phyloP scores from a whole-genome alignment of 2,797 vertebrate species.

The Gymnodraco acuticeps region DNA sequence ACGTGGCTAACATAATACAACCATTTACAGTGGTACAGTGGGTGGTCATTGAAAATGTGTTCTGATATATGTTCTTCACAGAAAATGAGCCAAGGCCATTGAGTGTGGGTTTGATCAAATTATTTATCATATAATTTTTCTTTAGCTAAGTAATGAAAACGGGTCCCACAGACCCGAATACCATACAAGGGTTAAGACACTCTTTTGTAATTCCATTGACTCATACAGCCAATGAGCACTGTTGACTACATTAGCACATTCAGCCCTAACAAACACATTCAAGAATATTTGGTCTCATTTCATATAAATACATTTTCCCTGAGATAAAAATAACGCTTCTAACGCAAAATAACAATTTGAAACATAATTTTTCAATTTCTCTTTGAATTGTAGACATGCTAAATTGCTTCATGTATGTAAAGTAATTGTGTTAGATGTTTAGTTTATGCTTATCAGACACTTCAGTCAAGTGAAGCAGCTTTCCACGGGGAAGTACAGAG shows the following conservation, averaged over 20 bases:
- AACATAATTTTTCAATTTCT: too few species aligned
- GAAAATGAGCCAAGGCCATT: too few species aligned
- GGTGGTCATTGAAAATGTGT: too few species aligned
- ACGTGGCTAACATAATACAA: neutral
- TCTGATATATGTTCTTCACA: too few species aligned
- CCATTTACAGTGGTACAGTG: neutral
- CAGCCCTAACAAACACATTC: neutral
- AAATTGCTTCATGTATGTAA: neutral
- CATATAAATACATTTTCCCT: neutral
- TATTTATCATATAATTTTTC: too few species aligned
- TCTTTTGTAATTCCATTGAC: neutral
- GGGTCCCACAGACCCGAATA: too few species aligned
- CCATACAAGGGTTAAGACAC: neutral
- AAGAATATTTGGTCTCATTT: neutral
- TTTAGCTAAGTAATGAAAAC: too few species aligned
- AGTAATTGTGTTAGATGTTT: neutral
- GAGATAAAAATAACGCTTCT: neutral
- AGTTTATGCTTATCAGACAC: neutral
- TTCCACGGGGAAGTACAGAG: slow-evolving; percentile 12
- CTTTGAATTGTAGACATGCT: neutral
- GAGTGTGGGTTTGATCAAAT: too few species aligned
- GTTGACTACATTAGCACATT: neutral
- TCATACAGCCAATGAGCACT: neutral
- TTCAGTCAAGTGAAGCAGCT: slow-evolving; percentile 17
- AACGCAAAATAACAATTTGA: neutral